phyloP scores from a whole-genome alignment of 2,113 vertebrate species.

The Phycodurus eques region DNA sequence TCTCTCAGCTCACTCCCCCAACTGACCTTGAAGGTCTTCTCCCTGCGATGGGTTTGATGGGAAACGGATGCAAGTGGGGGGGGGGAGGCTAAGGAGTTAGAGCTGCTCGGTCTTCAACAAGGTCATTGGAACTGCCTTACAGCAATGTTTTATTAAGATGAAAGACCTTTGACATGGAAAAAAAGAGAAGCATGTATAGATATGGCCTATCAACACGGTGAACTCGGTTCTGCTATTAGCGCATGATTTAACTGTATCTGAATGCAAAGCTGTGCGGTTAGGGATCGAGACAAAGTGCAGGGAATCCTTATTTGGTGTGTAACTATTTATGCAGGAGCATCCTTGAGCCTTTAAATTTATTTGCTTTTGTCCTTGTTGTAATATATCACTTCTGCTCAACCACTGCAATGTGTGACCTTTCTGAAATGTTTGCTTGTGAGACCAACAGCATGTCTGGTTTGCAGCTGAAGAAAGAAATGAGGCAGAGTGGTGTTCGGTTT shows the following conservation, averaged over 20 bases:
- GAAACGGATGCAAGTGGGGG: constrained; percentile 13
- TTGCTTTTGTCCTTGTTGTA: neutral
- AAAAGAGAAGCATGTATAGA: neutral
- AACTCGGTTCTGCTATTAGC: neutral
- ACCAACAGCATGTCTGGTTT: constrained; percentile 1
- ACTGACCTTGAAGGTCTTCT: constrained; percentile 44
- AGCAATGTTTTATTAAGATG: constrained; percentile 31
- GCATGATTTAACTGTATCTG: constrained; percentile 10
- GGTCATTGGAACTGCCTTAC: constrained; percentile 28
- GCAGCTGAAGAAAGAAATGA: neutral
- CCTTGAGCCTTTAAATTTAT: neutral
- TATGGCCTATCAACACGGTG: neutral
- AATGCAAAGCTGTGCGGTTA: too few species aligned
- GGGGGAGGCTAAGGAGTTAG: constrained; percentile 30
- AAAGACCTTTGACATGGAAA: constrained; percentile 31
- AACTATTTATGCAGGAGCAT: constrained; percentile 11
- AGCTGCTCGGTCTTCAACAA: constrained; percentile 42
- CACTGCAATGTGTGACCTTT: constrained; percentile 17
- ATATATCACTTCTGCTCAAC: constrained; percentile 5
- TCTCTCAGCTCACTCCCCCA: constrained; percentile 10
- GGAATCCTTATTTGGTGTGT: constrained; percentile 33
- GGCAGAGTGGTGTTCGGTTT: neutral
- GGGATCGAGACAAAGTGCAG: too few species aligned
- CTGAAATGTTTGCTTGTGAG: constrained; percentile 13
- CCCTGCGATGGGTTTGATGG: constrained; percentile 26